Evolutionary conservation across 37 sponge, comb jelly and placozoan genomes (phyloP), one percentile per base, ranked within the genome.

Genomic region (Hexactinellida sp.): DNA sequence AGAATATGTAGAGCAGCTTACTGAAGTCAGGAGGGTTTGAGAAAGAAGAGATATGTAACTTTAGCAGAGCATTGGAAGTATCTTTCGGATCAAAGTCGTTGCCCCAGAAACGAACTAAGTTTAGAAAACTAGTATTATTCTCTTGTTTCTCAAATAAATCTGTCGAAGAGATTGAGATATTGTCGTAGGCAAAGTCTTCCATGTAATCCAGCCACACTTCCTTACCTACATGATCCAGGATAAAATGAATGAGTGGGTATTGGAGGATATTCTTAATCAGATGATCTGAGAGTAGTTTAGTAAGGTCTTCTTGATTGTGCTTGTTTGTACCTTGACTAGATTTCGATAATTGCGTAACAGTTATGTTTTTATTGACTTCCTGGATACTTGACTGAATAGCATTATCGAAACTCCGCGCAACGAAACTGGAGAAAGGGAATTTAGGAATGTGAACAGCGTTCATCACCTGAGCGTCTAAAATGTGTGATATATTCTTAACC

Each of bases 381-480:
- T 63, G 76, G 5, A 63, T 63, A n/a, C 76, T 63, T 3, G 32
- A 63, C 76, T 85, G 54, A 32, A 85, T 39, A 9, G 55, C 55
- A 23, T 54, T 39, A 36, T 85, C 86, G 16, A 85, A 51, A 3
- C 10, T 25, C 37, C 54, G 7, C 1, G 82, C 82, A n/a, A 85
- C 16, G 28, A 24, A 36, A 13, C 9, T 25, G 52, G 52, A 85
- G 86, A 85, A 85, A 23, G 86, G 86, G 52, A 85, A 85, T 41
- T 39, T 47, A n/a, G 55, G 86, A 5, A 36, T 9, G 28, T 85
- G 86, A 82, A 51, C 34, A 85, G 23, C 54, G 16, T 47, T 41
- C 5, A 23, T 36, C 86, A 51, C 54, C 28, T 54, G 86, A 21
- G 86, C 82, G 16, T 85, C 86, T 24, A 85, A 85, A 41, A 54